phyloP scores from a whole-genome alignment of 2,797 vertebrate genomes.

The Brachyalestes nurse region DNA sequence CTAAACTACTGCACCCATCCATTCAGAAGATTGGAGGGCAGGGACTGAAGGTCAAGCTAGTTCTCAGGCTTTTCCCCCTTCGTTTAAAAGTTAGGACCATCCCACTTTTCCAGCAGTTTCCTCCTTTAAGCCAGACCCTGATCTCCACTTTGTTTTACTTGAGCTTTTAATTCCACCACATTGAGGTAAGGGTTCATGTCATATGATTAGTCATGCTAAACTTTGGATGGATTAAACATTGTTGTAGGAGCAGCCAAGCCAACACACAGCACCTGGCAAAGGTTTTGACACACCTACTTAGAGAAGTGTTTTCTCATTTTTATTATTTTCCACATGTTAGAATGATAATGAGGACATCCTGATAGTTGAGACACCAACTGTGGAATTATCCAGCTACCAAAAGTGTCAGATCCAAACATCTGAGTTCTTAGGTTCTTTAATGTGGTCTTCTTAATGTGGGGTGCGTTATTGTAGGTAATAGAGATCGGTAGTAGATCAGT shows the following conservation, averaged over 20 bases:
- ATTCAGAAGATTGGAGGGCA: conserved; percentile 45
- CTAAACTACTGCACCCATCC: conserved; percentile 44
- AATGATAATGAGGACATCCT: no score
- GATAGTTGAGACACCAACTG: no score
- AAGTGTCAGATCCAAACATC: no score
- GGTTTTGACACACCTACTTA: background rate
- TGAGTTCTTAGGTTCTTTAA: no score
- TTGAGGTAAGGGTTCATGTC: conserved; percentile 22
- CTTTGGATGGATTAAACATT: background rate
- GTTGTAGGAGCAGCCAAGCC: background rate
- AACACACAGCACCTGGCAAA: background rate
- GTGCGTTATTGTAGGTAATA: no score
- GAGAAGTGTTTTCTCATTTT: background rate
- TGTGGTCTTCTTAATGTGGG: no score
- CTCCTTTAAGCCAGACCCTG: conserved; percentile 1
- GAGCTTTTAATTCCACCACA: conserved; percentile 13
- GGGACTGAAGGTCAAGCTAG: conserved; percentile 50
- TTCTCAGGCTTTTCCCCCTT: conserved; percentile 35
- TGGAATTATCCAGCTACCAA: no score
- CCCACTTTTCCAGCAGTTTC: conserved; percentile 7
- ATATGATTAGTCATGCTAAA: background rate
- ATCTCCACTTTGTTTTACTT: conserved; percentile 6
- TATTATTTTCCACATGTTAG: background rate
- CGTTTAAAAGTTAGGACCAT: conserved; percentile 29
- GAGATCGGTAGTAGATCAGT: no score